Conservation (phyloP, 2,113 vertebrate species). For the Paratilapia polleni region DNA sequence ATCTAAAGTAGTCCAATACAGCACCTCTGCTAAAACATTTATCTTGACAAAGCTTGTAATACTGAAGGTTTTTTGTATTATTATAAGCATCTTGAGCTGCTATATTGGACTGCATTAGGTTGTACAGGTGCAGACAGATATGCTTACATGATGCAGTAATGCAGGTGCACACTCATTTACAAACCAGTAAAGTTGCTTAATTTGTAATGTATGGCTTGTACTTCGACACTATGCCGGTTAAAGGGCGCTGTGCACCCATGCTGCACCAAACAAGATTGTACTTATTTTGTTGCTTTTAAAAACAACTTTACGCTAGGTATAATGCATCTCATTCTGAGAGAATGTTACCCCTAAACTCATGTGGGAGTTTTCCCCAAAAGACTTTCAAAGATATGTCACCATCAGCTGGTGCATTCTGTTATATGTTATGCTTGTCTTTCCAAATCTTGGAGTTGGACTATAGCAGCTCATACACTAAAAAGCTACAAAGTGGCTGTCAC, state of each 20-base stretch:
- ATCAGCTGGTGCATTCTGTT: background rate
- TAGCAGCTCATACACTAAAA: background rate
- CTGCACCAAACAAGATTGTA: background rate
- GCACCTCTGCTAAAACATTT: background rate
- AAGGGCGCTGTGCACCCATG: background rate
- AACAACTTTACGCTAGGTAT: too few species aligned
- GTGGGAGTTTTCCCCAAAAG: fast-evolving
- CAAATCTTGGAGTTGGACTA: fast-evolving
- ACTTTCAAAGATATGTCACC: background rate
- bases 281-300: background rate
- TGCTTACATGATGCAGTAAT: background rate
- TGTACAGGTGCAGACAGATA: background rate
- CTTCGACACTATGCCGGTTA: background rate
- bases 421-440: background rate
- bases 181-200: fast-evolving
- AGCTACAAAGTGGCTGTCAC: too few species aligned
- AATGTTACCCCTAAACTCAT: background rate
- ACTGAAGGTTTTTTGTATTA: background rate
- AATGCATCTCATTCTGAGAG: background rate
- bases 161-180: background rate
- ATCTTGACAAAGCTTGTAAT: fast-evolving
- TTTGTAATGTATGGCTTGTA: background rate
- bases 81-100: background rate
- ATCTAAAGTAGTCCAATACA: background rate
- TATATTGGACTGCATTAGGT: background rate